Evolutionary conservation across 2,888 invertebrate genomes (phyloP).

Genomic region (Pseudococcus jackbeardsleyi): DNA sequence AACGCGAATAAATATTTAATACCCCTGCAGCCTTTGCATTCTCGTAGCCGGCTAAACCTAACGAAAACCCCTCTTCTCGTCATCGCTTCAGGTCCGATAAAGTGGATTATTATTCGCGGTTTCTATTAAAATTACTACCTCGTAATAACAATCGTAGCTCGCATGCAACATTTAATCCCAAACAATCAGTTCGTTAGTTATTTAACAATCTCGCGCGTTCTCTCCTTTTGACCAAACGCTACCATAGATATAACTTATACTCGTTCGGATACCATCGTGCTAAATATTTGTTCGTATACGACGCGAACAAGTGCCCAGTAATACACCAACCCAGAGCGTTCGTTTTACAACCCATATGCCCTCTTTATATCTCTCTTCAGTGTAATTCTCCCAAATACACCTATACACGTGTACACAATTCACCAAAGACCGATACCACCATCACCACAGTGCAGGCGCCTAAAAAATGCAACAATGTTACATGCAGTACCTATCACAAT

Average conservation of each 20-base stretch:
- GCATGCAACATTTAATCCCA: constrained; percentile 43
- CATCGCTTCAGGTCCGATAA: not conserved
- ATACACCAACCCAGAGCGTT: not conserved
- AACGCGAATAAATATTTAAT: not conserved
- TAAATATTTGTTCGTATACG: no score
- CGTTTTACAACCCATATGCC: not conserved
- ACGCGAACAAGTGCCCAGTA: not conserved
- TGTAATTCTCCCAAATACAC: not conserved
- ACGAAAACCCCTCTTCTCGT: not conserved
- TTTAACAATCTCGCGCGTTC: not conserved
- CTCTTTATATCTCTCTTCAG: not conserved
- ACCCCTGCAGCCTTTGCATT: not conserved
- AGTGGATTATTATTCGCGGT: constrained; percentile 55
- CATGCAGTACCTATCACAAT: not conserved
- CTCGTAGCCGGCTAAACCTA: not conserved
- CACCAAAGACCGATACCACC: not conserved
- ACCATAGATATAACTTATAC: not conserved
- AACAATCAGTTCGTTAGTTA: constrained; percentile 45
- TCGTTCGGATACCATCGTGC: no score
- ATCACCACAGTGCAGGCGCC: not conserved
- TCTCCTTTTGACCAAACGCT: not conserved
- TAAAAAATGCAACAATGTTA: not conserved
- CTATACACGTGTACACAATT: not conserved
- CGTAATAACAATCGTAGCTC: constrained; percentile 39
- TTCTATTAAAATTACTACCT: constrained; percentile 50